phyloP scores from a whole-genome alignment of 30 jellyfish, hydroid and myxozoan genomes.

The Pseudorhiza aurosa region DNA sequence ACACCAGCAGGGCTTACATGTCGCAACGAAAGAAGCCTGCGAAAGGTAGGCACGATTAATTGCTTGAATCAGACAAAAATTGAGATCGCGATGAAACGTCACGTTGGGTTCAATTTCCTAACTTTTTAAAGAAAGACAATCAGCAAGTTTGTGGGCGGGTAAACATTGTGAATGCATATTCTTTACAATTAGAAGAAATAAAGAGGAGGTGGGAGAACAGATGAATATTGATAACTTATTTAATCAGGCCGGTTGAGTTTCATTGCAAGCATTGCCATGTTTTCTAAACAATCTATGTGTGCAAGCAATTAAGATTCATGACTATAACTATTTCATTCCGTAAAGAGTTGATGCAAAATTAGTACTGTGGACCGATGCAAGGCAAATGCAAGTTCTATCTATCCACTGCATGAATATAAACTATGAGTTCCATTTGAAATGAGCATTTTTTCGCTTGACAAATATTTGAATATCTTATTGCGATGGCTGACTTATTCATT shows the following conservation, averaged over 20 bases:
- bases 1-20: too few relatives aligned
- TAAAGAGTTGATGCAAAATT: background rate
- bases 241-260: slow-evolving; percentile 21
- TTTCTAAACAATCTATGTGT: slow-evolving; percentile 47
- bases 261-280: slow-evolving; percentile 56
- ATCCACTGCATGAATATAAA: slow-evolving; percentile 32
- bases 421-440: slow-evolving; percentile 20
- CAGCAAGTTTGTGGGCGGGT: background rate
- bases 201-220: slow-evolving; percentile 42
- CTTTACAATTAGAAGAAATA: slow-evolving; percentile 9
- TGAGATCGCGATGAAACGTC: too few relatives aligned
- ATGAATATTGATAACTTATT: slow-evolving; percentile 54
- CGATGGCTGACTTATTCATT: too few relatives aligned
- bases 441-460: background rate
- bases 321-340: slow-evolving; percentile 14
- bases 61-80: too few relatives aligned
- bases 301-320: slow-evolving; percentile 26
- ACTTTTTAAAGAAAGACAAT: background rate
- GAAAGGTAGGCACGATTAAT: too few relatives aligned
- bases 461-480: background rate
- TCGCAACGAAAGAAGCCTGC: too few relatives aligned
- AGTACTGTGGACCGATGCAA: slow-evolving; percentile 12
- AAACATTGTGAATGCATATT: background rate
- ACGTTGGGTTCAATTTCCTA: background rate
- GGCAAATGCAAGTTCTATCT: slow-evolving; percentile 4